These are phyloP conservation scores for Sebastes schlegelii DNA, from an alignment of 2,113 vertebrate species.

Conservation along the genomic window DNA sequence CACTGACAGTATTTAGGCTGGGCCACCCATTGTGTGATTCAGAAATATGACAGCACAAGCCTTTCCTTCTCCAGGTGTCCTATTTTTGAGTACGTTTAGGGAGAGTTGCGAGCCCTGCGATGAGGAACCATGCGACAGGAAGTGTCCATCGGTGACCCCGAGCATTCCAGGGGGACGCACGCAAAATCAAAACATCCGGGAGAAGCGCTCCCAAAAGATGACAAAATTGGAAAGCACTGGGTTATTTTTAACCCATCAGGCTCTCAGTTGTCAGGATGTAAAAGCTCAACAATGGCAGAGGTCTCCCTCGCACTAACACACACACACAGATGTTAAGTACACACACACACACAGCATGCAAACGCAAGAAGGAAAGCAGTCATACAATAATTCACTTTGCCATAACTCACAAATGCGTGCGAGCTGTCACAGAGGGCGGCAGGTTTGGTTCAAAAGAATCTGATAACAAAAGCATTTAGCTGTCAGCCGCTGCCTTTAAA, in stretches of 20 bases:
- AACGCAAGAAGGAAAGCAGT: slow-evolving; percentile 14
- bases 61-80: slow-evolving; percentile 38
- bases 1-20: slow-evolving; percentile 33
- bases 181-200: slow-evolving; percentile 65
- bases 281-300: slow-evolving; percentile 77
- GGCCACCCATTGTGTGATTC: slow-evolving; percentile 35
- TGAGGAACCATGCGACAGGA: slow-evolving; percentile 74
- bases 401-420: slow-evolving; percentile 29
- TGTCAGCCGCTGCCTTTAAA: slow-evolving; percentile 71
- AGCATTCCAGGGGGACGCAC: slow-evolving; percentile 64
- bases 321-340: slow-evolving; percentile 28
- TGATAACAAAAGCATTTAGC: slow-evolving; percentile 60
- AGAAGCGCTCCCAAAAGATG: slow-evolving; percentile 63
- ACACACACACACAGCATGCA: slow-evolving; percentile 18
- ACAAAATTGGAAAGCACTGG: slow-evolving; percentile 78
- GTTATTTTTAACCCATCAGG: slow-evolving; percentile 79
- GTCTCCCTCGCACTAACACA: slow-evolving; percentile 57
- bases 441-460: slow-evolving; percentile 60
- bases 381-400: slow-evolving; percentile 38
- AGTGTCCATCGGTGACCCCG: slow-evolving; percentile 66
- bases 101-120: slow-evolving; percentile 31
- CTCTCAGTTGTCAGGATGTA: slow-evolving; percentile 77
- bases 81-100: slow-evolving; percentile 35
- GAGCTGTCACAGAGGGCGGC: slow-evolving; percentile 44
- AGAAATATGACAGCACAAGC: slow-evolving; percentile 40